Conservation (phyloP, 1,140 invertebrate species). For the Musca domestica region DNA sequence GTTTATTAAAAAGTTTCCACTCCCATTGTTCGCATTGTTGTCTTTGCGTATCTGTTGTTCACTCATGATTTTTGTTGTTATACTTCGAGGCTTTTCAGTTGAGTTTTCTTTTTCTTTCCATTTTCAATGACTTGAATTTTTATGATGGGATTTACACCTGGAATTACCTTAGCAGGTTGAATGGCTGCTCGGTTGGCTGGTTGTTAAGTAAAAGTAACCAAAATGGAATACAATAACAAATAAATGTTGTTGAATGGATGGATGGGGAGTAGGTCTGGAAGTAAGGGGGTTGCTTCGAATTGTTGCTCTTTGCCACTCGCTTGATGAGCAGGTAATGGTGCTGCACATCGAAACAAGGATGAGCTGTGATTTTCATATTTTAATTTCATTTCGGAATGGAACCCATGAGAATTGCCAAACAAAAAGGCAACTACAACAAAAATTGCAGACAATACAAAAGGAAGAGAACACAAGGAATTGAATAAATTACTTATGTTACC, state of each 20-base stretch:
- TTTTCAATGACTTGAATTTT: constrained; percentile 18
- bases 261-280: too few relatives aligned
- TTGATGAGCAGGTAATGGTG: background rate
- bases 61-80: background rate
- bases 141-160: constrained; percentile 1
- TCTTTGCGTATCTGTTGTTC: too few relatives aligned
- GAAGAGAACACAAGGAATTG: too few relatives aligned
- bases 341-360: background rate
- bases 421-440: background rate
- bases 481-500: too few relatives aligned
- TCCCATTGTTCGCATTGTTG: background rate
- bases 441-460: background rate
- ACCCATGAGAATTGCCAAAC: constrained; percentile 1
- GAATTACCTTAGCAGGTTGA: background rate
- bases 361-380: constrained; percentile 4
- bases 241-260: too few relatives aligned
- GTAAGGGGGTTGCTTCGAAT: too few relatives aligned
- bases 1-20: constrained; percentile 14
- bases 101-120: background rate
- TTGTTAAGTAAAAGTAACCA: background rate
- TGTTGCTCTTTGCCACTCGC: too few relatives aligned
- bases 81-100: background rate
- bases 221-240: too few relatives aligned
- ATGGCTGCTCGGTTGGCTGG: too few relatives aligned
- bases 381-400: constrained; percentile 14